Conservation (phyloP, 2,888 invertebrate species). For the Aleiodes leptofemur region DNA sequence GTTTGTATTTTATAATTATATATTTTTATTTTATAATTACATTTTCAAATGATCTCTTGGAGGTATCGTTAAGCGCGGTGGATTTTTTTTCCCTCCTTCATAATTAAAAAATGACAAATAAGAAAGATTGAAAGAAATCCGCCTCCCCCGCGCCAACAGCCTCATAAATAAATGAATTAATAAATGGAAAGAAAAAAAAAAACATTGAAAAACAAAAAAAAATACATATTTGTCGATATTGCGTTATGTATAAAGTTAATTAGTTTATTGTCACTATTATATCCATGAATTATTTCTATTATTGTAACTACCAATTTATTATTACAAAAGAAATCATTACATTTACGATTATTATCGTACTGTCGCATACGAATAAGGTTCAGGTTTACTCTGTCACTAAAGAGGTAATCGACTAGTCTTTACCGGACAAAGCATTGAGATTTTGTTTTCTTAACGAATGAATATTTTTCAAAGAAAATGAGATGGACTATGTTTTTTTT, state of each 20-base stretch:
- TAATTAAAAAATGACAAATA: background rate
- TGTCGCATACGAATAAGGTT: conserved; percentile 62
- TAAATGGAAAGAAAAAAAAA: conserved; percentile 9
- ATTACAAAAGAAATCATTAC: conserved; percentile 49
- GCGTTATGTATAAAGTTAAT: conserved; percentile 64
- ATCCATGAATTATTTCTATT: conserved; percentile 58
- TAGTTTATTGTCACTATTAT: conserved; percentile 61
- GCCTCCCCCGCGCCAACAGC: conserved; percentile 39
- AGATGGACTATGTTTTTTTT: conserved; percentile 59
- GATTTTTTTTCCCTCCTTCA: conserved; percentile 41
- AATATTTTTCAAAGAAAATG: conserved; percentile 61
- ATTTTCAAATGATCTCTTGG: conserved; percentile 74
- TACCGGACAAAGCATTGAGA: conserved; percentile 71
- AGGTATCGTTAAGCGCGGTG: conserved; percentile 65
- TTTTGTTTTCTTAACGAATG: conserved; percentile 63
- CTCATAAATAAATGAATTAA: conserved; percentile 36
- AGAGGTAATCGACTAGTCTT: conserved; percentile 72
- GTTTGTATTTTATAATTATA: conserved; percentile 48
- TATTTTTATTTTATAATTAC: conserved; percentile 54
- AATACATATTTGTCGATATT: conserved; percentile 67
- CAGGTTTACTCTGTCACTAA: conserved; percentile 64
- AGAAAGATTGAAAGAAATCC: background rate
- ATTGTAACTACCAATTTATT: conserved; percentile 56
- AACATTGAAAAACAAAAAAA: conserved; percentile 37
- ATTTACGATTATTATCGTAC: conserved; percentile 58